Evolutionary conservation across 2,113 vertebrate species (phyloP), one percentile per base, ranked within the genome.

Genomic region (Scalopus aquaticus): DNA sequence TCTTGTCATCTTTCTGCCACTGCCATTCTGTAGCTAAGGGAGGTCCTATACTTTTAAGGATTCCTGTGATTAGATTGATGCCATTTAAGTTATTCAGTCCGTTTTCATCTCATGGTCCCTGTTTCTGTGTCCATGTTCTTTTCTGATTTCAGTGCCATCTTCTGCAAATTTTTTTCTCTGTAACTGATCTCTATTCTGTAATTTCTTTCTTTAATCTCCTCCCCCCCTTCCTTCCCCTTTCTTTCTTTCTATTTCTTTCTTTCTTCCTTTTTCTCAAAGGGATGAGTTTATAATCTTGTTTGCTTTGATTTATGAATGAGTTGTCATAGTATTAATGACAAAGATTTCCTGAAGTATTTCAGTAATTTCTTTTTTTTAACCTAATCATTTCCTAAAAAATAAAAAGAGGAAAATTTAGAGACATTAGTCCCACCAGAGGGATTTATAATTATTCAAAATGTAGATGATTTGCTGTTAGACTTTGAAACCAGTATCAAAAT

Each of bases 191-290:
- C 32, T 22, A 13, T 11, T 42, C 44, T 79, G 16, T 22, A 37
- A 30, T 49, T 26, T 56, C 62, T 77, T 26, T 56, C 46, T 65
- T 67, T 56, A 15, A 20, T 44, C 32, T 6, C 17, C 42, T 15
- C 44, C 8, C 58, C 13, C 17, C 49, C 49, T 5, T 17, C 16
- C 49, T 51, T 5, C 49, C 17, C 49, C 7, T 72, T 12, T 26
- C 16, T 16, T 32, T 3, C 32, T 54, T 30, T 19, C 6, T 20
- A 10, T 6, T 32, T 4, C 35, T 0, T 67, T 24, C 22, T 1
- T 3, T 9, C 44, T 64, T 60, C 39, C 9, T 35, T 74, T 2
- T 15, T 51, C 4, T 42, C n/a, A 19, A 9, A 6, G 32, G 24
- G 49, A 30, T 56, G 24, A 92, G 11, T 56, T 32, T 22, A 26